Conservation (phyloP, 2,888 invertebrate species). For the Thymelicus lineola region DNA sequence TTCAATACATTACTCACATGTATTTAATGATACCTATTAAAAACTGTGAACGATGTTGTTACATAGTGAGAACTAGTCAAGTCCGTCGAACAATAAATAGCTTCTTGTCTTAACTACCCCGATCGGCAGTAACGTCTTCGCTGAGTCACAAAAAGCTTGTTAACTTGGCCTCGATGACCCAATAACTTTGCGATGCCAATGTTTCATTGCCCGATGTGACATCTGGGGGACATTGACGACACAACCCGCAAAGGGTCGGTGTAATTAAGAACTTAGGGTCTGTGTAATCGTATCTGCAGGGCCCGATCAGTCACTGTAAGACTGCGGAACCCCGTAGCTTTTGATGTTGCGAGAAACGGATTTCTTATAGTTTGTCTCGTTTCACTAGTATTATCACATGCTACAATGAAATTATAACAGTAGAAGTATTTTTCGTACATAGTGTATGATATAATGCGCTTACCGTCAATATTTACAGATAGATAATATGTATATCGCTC, state of each 20-base stretch:
- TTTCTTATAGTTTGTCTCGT: neutral
- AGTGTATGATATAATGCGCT: too few relatives aligned
- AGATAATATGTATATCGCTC: too few relatives aligned
- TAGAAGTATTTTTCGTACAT: too few relatives aligned
- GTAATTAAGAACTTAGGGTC: constrained; percentile 26
- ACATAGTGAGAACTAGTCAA: too few relatives aligned
- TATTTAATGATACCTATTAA: too few relatives aligned
- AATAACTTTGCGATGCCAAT: constrained; percentile 1
- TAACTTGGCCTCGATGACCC: neutral
- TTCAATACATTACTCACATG: too few relatives aligned
- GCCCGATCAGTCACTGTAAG: constrained; percentile 19
- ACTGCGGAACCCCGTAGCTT: neutral
- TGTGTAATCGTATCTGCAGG: constrained; percentile 16
- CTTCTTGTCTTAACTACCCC: neutral
- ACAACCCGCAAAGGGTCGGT: constrained; percentile 13
- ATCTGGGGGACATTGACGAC: constrained; percentile 1
- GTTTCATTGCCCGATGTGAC: constrained; percentile 3
- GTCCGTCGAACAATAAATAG: too few relatives aligned
- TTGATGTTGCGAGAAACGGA: neutral
- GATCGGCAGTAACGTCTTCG: neutral
- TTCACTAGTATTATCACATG: neutral
- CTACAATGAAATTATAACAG: too few relatives aligned
- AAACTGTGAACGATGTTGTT: too few relatives aligned
- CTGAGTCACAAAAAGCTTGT: constrained; percentile 5
- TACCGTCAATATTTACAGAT: too few relatives aligned